Conservation (phyloP, 2,797 vertebrate species). For the Cyclopterus lumpus region DNA sequence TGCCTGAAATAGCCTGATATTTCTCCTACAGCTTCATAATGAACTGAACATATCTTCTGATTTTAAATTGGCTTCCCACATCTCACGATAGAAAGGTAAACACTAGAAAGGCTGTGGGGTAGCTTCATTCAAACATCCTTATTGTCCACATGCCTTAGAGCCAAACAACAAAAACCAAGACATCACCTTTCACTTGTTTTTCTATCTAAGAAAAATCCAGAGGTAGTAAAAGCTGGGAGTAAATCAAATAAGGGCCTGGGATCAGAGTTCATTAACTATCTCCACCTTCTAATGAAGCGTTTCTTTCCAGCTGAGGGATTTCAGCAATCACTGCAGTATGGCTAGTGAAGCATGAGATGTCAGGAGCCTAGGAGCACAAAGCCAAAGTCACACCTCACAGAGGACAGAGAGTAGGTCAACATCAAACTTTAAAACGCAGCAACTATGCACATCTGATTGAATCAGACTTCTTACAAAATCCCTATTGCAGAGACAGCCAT, state of each 20-base stretch:
- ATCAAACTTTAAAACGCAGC: conserved; percentile 31
- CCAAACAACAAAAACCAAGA: conserved; percentile 37
- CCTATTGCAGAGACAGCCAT: not conserved
- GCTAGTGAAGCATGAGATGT: conserved; percentile 47
- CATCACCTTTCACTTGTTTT: conserved; percentile 29
- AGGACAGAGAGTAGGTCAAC: conserved; percentile 42
- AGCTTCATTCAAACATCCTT: conserved; percentile 36
- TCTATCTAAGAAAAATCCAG: conserved; percentile 23
- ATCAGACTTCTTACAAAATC: conserved; percentile 16
- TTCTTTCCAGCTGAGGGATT: conserved; percentile 48
- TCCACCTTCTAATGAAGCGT: conserved; percentile 53
- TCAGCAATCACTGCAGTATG: conserved; percentile 39
- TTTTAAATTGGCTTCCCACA: no score
- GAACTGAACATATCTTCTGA: no score
- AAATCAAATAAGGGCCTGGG: conserved; percentile 37
- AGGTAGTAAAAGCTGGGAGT: conserved; percentile 19
- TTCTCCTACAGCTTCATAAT: conserved; percentile 10
- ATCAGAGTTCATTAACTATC: conserved; percentile 57
- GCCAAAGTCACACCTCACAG: conserved; percentile 39
- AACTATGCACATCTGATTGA: conserved; percentile 33
- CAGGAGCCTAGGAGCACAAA: conserved; percentile 31
- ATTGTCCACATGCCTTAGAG: conserved; percentile 24
- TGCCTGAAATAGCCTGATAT: not conserved
- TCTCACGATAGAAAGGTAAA: conserved; percentile 33
- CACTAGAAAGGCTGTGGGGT: conserved; percentile 7